Evolutionary conservation across 2,888 invertebrate genomes (phyloP).

Genomic region (Hirtodrosophila histrioides): DNA sequence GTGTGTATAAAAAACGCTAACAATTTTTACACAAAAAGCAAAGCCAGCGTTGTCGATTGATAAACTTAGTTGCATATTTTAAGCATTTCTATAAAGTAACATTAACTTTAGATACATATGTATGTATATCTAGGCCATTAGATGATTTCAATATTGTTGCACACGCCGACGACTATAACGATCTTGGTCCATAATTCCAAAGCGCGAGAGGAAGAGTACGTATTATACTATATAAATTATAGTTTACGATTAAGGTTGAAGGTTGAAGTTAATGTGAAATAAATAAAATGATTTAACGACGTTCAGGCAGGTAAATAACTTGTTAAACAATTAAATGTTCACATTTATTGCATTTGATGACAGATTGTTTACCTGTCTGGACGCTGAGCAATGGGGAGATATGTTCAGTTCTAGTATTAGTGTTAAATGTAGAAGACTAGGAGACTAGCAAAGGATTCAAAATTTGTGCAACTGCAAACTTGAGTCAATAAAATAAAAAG

Average conservation of each 20-base stretch:
- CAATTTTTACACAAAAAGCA: conserved; percentile 68
- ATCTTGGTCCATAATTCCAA: conserved; percentile 72
- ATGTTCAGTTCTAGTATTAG: conserved; percentile 67
- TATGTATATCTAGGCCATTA: conserved; percentile 42
- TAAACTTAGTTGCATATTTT: conserved; percentile 64
- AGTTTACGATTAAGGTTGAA: conserved; percentile 23
- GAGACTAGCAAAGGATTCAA: conserved; percentile 53
- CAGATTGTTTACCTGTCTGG: conserved; percentile 8
- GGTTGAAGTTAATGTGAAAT: conserved; percentile 49
- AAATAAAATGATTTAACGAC: conserved; percentile 52
- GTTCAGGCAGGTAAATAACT: not conserved
- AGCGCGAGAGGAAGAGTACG: conserved; percentile 63
- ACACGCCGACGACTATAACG: conserved; percentile 41
- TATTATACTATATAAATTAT: conserved; percentile 39
- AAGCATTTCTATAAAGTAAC: conserved; percentile 74
- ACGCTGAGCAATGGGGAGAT: conserved; percentile 31
- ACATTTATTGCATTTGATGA: not conserved
- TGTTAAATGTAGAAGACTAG: conserved; percentile 38
- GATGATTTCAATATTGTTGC: conserved; percentile 55
- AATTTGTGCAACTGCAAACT: conserved; percentile 51
- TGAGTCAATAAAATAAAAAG: conserved; percentile 36
- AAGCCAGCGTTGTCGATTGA: conserved; percentile 57
- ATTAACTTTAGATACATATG: conserved; percentile 34
- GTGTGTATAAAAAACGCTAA: conserved; percentile 65
- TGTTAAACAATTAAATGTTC: too few species aligned